Conservation (phyloP, 2,113 vertebrate genomes). For the Trogon surrucura region DNA sequence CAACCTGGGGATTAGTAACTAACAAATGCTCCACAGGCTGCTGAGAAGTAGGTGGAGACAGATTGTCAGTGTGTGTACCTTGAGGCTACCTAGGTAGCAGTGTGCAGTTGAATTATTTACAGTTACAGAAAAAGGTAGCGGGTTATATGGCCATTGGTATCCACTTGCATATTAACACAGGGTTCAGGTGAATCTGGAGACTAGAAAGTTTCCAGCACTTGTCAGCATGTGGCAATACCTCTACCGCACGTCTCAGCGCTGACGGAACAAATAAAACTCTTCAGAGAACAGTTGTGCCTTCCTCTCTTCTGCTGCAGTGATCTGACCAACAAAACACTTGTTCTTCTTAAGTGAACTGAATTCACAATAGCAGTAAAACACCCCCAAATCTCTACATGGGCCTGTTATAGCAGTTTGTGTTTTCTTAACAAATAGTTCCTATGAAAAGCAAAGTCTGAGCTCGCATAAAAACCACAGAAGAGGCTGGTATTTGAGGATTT, state of each 20-base stretch:
- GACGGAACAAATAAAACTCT: background rate
- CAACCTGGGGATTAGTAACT: background rate
- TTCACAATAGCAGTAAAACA: slow-evolving; percentile 26
- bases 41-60: background rate
- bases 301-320: background rate
- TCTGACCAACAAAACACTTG: background rate
- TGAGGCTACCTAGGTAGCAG: background rate
- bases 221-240: background rate
- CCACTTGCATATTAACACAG: background rate
- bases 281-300: background rate
- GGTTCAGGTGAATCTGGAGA: background rate
- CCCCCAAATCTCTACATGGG: background rate
- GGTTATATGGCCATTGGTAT: background rate
- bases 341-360: background rate
- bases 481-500: too few species aligned
- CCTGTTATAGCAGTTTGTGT: slow-evolving; percentile 58
- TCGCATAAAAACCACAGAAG: background rate
- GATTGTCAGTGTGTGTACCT: background rate
- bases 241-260: background rate
- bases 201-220: background rate
- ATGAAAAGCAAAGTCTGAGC: slow-evolving; percentile 77
- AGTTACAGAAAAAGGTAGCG: background rate
- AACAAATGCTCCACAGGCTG: background rate
- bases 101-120: background rate
- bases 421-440: slow-evolving; percentile 83